These are phyloP conservation scores for Lottia gigantea DNA, from an alignment of 2,888 invertebrate genomes.

Conservation along the genomic window DNA sequence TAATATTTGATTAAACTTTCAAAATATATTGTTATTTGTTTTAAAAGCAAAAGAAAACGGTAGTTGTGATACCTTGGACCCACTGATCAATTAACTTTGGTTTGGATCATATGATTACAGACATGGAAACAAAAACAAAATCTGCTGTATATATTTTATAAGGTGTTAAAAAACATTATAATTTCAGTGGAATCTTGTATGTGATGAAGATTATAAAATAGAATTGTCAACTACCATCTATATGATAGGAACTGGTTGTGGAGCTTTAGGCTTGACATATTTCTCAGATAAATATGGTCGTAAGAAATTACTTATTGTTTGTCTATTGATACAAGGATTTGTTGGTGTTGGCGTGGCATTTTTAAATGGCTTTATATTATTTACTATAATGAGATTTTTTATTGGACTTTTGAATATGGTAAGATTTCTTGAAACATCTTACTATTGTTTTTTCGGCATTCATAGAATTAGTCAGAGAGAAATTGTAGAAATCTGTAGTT, in stretches of 20 bases:
- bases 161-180: slow-evolving; percentile 4
- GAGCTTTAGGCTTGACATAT: slow-evolving; percentile 49
- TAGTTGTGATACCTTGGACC: too few species aligned
- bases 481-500: too few species aligned
- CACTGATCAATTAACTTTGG: too few species aligned
- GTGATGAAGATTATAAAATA: slow-evolving; percentile 47
- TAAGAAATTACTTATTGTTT: slow-evolving; percentile 41
- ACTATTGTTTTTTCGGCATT: too few species aligned
- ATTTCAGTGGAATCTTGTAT: slow-evolving; percentile 59
- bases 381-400: slow-evolving; percentile 49
- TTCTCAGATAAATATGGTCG: slow-evolving; percentile 55
- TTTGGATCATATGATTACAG: too few species aligned
- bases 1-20: too few species aligned
- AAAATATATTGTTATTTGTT: too few species aligned
- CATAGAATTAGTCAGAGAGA: too few species aligned
- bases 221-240: slow-evolving; percentile 56
- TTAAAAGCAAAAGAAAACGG: too few species aligned
- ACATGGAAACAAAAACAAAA: too few species aligned
- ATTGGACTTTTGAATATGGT: slow-evolving; percentile 59
- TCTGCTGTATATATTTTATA: too few species aligned
- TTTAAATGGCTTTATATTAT: slow-evolving; percentile 40
- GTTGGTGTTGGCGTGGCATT: slow-evolving; percentile 46
- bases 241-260: slow-evolving; percentile 53
- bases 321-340: slow-evolving; percentile 46
- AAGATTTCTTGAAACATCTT: too few species aligned